Percentiles rank a stretch among this genome's conserved stretches.
Evolutionary conservation across 2,113 vertebrate genomes (phyloP).

Genomic region (Meles meles): DNA sequence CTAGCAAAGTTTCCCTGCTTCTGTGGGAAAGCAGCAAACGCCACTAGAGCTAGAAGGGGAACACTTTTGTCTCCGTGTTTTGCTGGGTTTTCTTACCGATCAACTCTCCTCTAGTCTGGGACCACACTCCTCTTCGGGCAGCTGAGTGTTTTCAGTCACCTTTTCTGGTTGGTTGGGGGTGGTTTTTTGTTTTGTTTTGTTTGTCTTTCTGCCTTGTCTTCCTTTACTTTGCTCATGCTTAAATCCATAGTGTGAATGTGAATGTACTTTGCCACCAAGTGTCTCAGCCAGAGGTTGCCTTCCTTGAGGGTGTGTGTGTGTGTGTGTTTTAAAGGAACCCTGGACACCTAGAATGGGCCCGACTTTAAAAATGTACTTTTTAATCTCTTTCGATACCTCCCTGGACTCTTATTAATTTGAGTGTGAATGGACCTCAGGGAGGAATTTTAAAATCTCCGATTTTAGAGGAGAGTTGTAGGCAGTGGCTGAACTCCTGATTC

Average conservation of each 20-base stretch:
- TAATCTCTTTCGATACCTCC: neutral
- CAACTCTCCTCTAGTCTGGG: too few relatives aligned
- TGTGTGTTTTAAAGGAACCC: neutral
- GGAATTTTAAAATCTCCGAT: too few relatives aligned
- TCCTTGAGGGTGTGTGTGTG: too few relatives aligned
- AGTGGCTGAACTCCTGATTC: neutral
- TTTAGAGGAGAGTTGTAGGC: neutral
- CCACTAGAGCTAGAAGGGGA: neutral
- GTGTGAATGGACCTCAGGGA: neutral
- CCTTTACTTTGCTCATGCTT: neutral
- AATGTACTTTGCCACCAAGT: neutral
- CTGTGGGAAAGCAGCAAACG: neutral
- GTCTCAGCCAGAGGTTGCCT: neutral
- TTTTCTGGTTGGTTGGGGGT: neutral
- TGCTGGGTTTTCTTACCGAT: too few relatives aligned
- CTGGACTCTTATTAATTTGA: neutral
- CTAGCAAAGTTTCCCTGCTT: neutral
- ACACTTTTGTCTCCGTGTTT: neutral
- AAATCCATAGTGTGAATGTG: neutral
- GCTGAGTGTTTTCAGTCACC: neutral
- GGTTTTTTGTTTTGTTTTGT: neutral
- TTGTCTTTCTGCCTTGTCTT: neutral
- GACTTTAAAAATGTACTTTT: neutral
- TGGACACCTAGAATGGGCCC: neutral
- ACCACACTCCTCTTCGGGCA: neutral